These are phyloP conservation scores for Girardia tigrina DNA, from an alignment of 2,888 invertebrate species.

Conservation along the genomic window DNA sequence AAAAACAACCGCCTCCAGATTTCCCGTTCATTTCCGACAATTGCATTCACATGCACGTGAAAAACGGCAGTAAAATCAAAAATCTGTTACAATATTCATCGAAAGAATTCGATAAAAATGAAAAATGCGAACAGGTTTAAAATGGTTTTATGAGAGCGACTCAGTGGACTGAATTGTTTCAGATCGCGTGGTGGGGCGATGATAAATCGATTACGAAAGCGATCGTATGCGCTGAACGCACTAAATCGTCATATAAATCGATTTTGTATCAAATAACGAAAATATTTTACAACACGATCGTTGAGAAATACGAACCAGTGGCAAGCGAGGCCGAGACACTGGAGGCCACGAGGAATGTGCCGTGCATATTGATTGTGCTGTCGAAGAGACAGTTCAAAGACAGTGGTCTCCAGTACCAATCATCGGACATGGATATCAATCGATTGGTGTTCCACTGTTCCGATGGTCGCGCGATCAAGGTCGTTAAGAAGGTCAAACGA, in stretches of 20 bases:
- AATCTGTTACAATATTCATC: not conserved
- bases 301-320: not conserved
- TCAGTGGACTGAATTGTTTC: not conserved
- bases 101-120: not conserved
- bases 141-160: not conserved
- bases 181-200: not conserved
- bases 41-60: conserved; percentile 5
- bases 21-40: not conserved
- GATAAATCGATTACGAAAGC: not conserved
- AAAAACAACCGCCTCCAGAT: not conserved
- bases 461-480: not conserved
- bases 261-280: not conserved
- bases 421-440: not conserved
- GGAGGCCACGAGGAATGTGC: not conserved
- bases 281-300: not conserved
- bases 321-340: not conserved
- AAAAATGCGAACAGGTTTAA: not conserved
- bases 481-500: not conserved
- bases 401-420: not conserved
- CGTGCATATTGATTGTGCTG: not conserved
- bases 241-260: not conserved
- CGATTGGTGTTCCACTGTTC: not conserved
- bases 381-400: not conserved
- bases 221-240: not conserved
- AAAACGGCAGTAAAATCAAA: conserved; percentile 8